Percentiles rank a stretch among this genome's conserved stretches.
phyloP scores from a whole-genome alignment of 2,888 invertebrate species.

The Drosophila robusta region DNA sequence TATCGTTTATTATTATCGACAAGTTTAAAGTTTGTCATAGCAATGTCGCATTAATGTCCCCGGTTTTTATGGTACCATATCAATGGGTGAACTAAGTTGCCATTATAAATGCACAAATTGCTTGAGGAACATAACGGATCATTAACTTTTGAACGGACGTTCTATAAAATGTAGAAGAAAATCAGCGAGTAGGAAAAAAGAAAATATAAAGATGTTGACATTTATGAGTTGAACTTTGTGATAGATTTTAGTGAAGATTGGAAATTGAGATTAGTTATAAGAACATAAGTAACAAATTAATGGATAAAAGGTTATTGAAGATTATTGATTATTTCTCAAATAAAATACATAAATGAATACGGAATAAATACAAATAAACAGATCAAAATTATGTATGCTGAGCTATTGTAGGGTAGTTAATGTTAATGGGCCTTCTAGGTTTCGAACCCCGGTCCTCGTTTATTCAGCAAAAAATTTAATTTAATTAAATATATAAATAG shows the following conservation, averaged over 20 bases:
- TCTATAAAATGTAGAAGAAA: neutral
- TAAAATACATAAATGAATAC: too few species aligned
- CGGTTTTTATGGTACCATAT: conserved; percentile 40
- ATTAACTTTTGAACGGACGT: conserved; percentile 22
- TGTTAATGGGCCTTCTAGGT: too few species aligned
- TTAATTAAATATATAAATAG: too few species aligned
- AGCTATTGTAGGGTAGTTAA: too few species aligned
- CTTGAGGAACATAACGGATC: conserved; percentile 25
- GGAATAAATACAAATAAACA: too few species aligned
- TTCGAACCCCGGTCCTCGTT: too few species aligned
- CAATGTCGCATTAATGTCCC: conserved; percentile 42
- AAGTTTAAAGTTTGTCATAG: conserved; percentile 46
- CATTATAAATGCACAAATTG: conserved; percentile 41
- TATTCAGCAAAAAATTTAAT: too few species aligned
- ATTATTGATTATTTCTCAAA: too few species aligned
- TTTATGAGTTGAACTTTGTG: conserved; percentile 13
- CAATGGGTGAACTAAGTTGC: conserved; percentile 49
- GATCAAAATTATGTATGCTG: too few species aligned
- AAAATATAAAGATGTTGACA: conserved; percentile 3
- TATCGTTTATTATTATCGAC: conserved; percentile 56
- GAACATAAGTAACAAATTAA: neutral
- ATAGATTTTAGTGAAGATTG: neutral
- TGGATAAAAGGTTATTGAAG: too few species aligned
- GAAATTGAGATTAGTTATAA: too few species aligned
- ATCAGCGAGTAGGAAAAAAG: neutral